Evolutionary conservation across 2,113 vertebrate genomes (phyloP), one percentile per base, ranked within the genome.

Genomic region (Sialia sialis): DNA sequence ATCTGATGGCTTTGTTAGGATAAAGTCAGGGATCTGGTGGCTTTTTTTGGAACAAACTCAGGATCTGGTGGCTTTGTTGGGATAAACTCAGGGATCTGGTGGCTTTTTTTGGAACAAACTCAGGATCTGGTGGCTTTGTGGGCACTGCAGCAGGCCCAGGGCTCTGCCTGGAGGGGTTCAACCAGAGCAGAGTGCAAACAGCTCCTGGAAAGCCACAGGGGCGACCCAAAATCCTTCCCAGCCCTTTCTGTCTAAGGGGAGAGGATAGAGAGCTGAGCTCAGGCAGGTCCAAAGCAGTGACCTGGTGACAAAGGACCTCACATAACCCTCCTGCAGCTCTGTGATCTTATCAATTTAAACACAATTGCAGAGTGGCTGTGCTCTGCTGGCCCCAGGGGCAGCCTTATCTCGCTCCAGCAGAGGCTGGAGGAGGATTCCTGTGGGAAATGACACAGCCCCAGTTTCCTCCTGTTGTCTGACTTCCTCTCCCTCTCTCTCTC

Each of bases 341-440:
- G 77, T 88, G 95, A 97, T 95, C 67, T 93, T 95, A 92, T 92
- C 88, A 14, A 55, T 72, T 81, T 87, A 86, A 93, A 94, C 19
- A 97, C 92, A 95, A 96, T 94, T 78, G 89, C 93, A 94, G 86
- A 79, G 82, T 88, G 84, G 66, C 7, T 92, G 73, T 83, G 77
- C 93, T 95, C 92, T 93, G 15, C 66, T 52, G 84, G 97, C 97
- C 97, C 97, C 93, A 67, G 74, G 94, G 94, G 97, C 97, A 95
- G 95, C 93, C 98, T 99, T 99, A 99, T 99, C 98, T 98, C 84
- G 83, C 77, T 93, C 87, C 97, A 87, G 98, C 98, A 99, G 98
- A 98, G 94, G 86, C 86, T 94, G 94, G 51, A 75, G 93, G 90
- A 96, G 89, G 96, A 96, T 96, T 98, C 98, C 98, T 98, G 95